Percentiles rank a stretch among this genome's conserved stretches.
phyloP scores from a whole-genome alignment of 2,888 invertebrate species.

The Tachina grossa region DNA sequence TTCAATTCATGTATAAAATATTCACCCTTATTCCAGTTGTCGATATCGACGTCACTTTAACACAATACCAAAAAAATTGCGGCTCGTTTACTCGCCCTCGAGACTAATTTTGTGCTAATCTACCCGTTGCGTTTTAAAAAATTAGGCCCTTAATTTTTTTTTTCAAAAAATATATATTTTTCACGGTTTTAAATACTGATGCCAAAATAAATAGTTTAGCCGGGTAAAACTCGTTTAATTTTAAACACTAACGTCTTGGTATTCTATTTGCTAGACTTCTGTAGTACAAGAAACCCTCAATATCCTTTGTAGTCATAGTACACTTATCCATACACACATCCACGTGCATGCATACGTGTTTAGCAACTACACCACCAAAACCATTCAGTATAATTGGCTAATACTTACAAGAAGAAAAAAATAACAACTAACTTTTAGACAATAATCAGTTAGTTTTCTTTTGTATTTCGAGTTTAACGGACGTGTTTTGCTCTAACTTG shows the following conservation, averaged over 20 bases:
- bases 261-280: slow-evolving; percentile 12
- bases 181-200: too few relatives aligned
- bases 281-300: slow-evolving; percentile 12
- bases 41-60: too few relatives aligned
- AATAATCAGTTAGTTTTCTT: slow-evolving; percentile 67
- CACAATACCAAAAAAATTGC: too few relatives aligned
- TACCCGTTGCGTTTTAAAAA: too few relatives aligned
- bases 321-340: too few relatives aligned
- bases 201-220: neutral
- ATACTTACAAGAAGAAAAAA: slow-evolving; percentile 6
- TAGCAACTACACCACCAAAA: slow-evolving; percentile 3
- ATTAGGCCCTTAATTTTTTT: too few relatives aligned
- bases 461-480: slow-evolving; percentile 51
- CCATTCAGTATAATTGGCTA: slow-evolving; percentile 34
- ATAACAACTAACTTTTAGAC: neutral
- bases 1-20: too few relatives aligned
- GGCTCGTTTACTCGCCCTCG: too few relatives aligned
- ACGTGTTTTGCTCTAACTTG: slow-evolving; percentile 40
- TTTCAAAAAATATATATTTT: too few relatives aligned
- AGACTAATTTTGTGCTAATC: too few relatives aligned
- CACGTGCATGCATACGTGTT: neutral
- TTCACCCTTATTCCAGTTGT: too few relatives aligned
- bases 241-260: slow-evolving; percentile 31
- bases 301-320: slow-evolving; percentile 32
- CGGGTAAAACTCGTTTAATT: slow-evolving; percentile 9